Percentiles rank a stretch among this genome's conserved stretches.
Evolutionary conservation across 2,797 vertebrate genomes (phyloP).

Genomic region (Labeo calbasu): DNA sequence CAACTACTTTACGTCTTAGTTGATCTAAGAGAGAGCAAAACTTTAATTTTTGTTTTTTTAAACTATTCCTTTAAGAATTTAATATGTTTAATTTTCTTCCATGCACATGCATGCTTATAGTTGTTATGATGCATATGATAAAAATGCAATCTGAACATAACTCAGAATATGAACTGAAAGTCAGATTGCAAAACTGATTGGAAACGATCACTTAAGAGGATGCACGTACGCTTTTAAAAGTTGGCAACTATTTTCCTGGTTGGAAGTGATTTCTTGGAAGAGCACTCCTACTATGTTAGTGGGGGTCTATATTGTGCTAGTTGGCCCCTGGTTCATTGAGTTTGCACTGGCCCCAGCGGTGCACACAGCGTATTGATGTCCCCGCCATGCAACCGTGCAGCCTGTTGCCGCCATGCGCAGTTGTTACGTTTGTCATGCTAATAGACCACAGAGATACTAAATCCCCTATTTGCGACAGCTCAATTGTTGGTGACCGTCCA

Average conservation of each 20-base stretch:
- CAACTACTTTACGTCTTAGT: neutral
- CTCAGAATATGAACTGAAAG: conserved; percentile 2
- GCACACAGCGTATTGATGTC: neutral
- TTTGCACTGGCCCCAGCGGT: conserved; percentile 17
- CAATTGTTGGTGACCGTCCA: conserved; percentile 61
- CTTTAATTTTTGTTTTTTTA: neutral
- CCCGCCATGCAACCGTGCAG: conserved; percentile 22
- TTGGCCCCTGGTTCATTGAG: conserved; percentile 38
- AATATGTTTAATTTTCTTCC: neutral
- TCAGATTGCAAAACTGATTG: conserved; percentile 18
- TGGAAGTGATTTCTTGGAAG: neutral
- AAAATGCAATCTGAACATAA: neutral
- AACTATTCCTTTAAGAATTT: neutral
- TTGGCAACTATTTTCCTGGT: conserved; percentile 1
- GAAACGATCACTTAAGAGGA: neutral
- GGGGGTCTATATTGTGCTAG: neutral
- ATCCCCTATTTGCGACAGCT: conserved; percentile 62
- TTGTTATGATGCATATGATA: neutral
- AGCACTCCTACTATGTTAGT: neutral
- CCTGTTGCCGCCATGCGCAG: conserved; percentile 53
- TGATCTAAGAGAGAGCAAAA: neutral
- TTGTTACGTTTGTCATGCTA: conserved; percentile 72
- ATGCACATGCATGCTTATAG: neutral
- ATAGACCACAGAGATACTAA: conserved; percentile 63
- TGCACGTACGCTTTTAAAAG: neutral